A percentile compares a stretch with the other conserved stretches of the same genome.
Conservation (phyloP, 2,888 invertebrate genomes). For the Macaria notata region DNA sequence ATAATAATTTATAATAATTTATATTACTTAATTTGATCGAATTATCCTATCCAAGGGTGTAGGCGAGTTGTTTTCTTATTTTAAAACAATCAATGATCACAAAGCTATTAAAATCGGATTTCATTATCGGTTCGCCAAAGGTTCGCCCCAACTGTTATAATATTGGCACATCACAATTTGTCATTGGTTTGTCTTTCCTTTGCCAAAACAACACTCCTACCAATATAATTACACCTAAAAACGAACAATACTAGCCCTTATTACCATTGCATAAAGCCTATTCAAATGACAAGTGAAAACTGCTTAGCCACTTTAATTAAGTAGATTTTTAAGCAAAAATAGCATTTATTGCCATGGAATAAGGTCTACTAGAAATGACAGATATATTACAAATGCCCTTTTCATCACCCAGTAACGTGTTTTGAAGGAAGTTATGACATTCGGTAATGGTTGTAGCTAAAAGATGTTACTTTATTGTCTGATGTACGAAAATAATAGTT, state of each 20-base stretch:
- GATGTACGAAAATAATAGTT: conserved; percentile 8
- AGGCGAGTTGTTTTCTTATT: too few relatives aligned
- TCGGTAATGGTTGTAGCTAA: conserved; percentile 22
- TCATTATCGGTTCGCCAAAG: conserved; percentile 34
- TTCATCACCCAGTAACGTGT: conserved; percentile 11
- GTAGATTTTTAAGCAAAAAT: too few relatives aligned
- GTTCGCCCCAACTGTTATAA: conserved; percentile 42
- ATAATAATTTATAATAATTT: too few relatives aligned
- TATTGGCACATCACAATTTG: conserved; percentile 29
- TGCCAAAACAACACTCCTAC: conserved; percentile 5
- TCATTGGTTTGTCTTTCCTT: conserved; percentile 10
- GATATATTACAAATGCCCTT: neutral
- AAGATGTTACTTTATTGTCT: conserved; percentile 20
- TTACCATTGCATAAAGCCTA: too few relatives aligned
- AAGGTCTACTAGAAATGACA: too few relatives aligned
- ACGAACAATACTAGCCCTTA: too few relatives aligned
- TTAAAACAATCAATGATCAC: neutral
- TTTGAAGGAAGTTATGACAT: conserved; percentile 18
- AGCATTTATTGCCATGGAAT: too few relatives aligned
- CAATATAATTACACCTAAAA: too few relatives aligned
- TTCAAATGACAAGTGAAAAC: too few relatives aligned
- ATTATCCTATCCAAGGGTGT: too few relatives aligned
- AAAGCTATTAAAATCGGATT: conserved; percentile 38
- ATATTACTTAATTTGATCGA: too few relatives aligned
- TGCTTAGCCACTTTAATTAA: too few relatives aligned